phyloP scores from a whole-genome alignment of 2,888 invertebrate species.

The Ariolimax columbianus region DNA sequence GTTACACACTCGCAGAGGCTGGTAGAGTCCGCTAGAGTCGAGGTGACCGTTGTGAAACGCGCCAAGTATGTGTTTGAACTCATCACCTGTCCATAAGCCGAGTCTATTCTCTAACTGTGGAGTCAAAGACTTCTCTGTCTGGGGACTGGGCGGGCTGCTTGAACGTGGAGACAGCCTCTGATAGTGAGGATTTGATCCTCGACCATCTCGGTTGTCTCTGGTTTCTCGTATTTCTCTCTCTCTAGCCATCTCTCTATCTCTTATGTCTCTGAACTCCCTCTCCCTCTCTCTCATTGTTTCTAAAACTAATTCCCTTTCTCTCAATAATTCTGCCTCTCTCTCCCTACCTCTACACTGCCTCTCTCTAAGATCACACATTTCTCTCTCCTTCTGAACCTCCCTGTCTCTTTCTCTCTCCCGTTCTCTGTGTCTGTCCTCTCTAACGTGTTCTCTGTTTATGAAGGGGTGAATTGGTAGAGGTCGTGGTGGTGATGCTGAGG shows the following conservation, averaged over 20 bases:
- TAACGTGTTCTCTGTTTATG: neutral
- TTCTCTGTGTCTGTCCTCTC: constrained; percentile 32
- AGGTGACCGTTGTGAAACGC: constrained; percentile 34
- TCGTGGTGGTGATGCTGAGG: neutral
- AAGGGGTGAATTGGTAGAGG: neutral
- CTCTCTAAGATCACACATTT: constrained; percentile 4
- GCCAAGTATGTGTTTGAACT: constrained; percentile 55
- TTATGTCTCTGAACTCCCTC: constrained; percentile 29
- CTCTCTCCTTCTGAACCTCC: neutral
- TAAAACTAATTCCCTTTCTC: constrained; percentile 42
- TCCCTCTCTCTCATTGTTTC: constrained; percentile 40
- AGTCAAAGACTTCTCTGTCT: constrained; percentile 53
- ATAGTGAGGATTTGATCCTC: constrained; percentile 21
- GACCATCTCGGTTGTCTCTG: constrained; percentile 38
- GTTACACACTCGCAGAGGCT: constrained; percentile 56
- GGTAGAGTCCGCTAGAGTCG: constrained; percentile 52
- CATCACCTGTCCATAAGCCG: constrained; percentile 49
- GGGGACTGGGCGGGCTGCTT: constrained; percentile 38
- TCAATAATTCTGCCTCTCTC: neutral
- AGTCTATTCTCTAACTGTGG: constrained; percentile 56
- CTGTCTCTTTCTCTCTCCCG: neutral
- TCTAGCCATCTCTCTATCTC: constrained; percentile 34
- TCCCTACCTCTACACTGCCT: constrained; percentile 38
- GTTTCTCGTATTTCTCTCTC: constrained; percentile 20
- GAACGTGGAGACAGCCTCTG: constrained; percentile 46